Base-by-base conservation (phyloP, 2,797 vertebrate species). In the Oryzias dopingdopingensis region DNA sequence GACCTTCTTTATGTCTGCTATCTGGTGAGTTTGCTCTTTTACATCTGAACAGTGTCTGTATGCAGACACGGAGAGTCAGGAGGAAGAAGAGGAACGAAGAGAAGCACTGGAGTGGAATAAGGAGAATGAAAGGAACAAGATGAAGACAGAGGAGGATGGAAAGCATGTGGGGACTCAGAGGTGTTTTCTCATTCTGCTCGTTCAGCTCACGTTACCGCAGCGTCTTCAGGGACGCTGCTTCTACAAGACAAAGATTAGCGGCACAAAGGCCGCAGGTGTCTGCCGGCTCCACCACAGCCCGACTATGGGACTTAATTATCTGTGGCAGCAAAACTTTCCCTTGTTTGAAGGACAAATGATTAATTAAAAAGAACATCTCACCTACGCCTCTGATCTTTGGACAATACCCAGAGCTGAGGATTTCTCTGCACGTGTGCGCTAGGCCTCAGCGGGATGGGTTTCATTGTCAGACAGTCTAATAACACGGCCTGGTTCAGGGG, bases 221-320 rank as follows among this genome's bases (percentile, higher is more conserved):
- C 59, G 80, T 89, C 90, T 89, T 76, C 26, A 1, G 90, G 87
- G 89, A 90, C 77, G 32, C 13, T 59, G 79, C 60, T 88, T 82
- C 87, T 89, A 88, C 89, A 89, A 90, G 89, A 90, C 90, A 85
- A 80, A 91, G 88, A 91, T 90, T 89, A 91, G 84, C 57, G 81
- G 74, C 80, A 87, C 88, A 90, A 88, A 90, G 87, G 87, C 84
- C 77, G 86, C 87, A 89, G 87, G 87, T 90, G 86, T 74, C 81
- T 83, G 81, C 56, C 10, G 56, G 66, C 72, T 29, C 62, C 10
- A 40, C 22, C 32, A 44, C 58, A 18, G 59, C 64, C 29, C 23
- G 80, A 89, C 89, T 86, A 82, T 78, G 86, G 90, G 90, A 90
- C 81, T 89, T 92, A 86, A 91, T 91, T 91, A 92, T 91, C 89